Base-by-base conservation (phyloP, 1,140 invertebrate species). In the Tribolium castaneum region DNA sequence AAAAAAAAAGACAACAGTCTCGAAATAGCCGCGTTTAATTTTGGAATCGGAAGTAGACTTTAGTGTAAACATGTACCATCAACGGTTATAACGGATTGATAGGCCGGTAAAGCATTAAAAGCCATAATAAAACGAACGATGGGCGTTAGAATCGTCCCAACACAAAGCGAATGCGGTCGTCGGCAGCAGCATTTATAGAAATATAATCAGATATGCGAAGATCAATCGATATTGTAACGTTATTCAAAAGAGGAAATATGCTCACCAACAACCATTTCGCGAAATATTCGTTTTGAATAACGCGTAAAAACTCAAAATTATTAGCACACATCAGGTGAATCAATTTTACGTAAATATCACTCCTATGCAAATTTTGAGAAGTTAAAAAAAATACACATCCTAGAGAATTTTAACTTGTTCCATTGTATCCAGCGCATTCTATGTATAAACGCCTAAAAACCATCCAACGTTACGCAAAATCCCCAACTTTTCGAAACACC, bases 171-270 rank as follows among this genome's bases (percentile, higher is more conserved):
- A 22, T 6, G 54, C 54, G 54, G 54, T 25, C 54, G 54, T 45
- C 39, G 39, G 39, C 54, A 30, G 25, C n/a, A 13, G 30, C 59
- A 66, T 66, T 66, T 66, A 35, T 66, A 66, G 59, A 66, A 66
- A 66, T 12, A 66, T 66, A 66, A 66, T 39, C 25, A 39, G 59
- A 35, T 66, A 66, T 66, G 4, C 59, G 34, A 35, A n/a, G 22
- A 62, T 62, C 56, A 35, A 66, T 66, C n/a, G 59, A 66, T 66
- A 66, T 66, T 66, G 34, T 13, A 62, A 62, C 22, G 56, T 62
- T 62, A n/a, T n/a, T 30, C 1, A 7, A 39, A 6, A 6, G n/a
- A 30, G 54, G 19, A 59, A 19, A 59, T 59, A 59, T 30, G 54
- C 54, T 30, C n/a, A 12, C 19, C 22, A 59, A 59, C 25, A 59